Conservation (phyloP, 2,113 vertebrate species). For the Campylomormyrus numenius region DNA sequence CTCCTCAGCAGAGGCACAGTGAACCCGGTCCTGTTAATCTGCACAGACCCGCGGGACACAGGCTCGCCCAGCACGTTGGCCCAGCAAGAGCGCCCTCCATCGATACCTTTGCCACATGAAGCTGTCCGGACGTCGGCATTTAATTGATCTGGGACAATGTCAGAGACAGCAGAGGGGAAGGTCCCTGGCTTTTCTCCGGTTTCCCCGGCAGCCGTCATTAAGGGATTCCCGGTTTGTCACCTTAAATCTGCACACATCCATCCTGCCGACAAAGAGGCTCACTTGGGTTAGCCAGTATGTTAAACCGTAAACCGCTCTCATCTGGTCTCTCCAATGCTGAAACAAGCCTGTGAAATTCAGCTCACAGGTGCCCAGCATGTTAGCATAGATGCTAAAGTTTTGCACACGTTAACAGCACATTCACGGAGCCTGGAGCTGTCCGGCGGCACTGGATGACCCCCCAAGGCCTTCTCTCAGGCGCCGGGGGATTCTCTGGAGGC, state of each 20-base stretch:
- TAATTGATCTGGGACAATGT: constrained; percentile 41
- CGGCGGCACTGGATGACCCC: background rate
- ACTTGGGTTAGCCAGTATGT: background rate
- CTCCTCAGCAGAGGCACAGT: constrained; percentile 51
- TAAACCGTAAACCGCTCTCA: background rate
- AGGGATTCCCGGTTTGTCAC: background rate
- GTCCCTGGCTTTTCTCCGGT: background rate
- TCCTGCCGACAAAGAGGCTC: background rate
- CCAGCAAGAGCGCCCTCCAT: constrained; percentile 38
- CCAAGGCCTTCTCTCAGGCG: background rate
- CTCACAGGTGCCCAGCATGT: background rate
- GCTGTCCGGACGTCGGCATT: constrained; percentile 29
- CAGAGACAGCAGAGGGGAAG: background rate
- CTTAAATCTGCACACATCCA: background rate
- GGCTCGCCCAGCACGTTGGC: constrained; percentile 19
- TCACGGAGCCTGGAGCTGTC: background rate
- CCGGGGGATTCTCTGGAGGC: background rate
- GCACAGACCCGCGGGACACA: constrained; percentile 23
- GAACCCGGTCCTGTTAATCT: constrained; percentile 47
- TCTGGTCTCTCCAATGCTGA: background rate
- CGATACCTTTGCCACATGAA: constrained; percentile 47
- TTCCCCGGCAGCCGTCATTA: constrained; percentile 12
- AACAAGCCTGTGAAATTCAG: background rate
- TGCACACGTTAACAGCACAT: background rate
- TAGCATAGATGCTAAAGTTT: background rate